Conservation (phyloP, 2,113 vertebrate genomes). For the Lepus europaeus region DNA sequence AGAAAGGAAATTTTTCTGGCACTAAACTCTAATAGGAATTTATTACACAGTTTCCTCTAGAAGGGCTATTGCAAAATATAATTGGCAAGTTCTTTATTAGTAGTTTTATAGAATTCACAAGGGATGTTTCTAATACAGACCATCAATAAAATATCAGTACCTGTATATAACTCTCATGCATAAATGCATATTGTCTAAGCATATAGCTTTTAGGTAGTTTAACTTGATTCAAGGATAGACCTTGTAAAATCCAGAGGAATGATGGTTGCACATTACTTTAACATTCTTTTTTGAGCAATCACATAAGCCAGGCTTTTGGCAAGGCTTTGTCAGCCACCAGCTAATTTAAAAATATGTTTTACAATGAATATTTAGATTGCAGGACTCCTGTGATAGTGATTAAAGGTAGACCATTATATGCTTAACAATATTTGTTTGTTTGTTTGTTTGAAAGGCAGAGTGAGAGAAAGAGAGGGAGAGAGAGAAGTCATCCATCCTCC, state of each 20-base stretch:
- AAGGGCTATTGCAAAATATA: not conserved
- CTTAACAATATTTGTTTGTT: too few relatives aligned
- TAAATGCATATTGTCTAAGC: slow-evolving; percentile 6
- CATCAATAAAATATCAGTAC: not conserved
- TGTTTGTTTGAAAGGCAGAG: too few relatives aligned
- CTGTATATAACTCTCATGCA: not conserved
- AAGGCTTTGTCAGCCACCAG: not conserved
- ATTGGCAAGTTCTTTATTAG: not conserved
- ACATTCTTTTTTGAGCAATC: not conserved
- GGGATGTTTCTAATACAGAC: slow-evolving; percentile 3
- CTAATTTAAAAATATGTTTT: slow-evolving; percentile 14
- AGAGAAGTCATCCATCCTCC: too few relatives aligned
- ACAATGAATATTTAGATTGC: not conserved
- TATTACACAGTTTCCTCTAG: not conserved
- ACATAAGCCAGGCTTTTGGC: not conserved
- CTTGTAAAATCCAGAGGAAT: slow-evolving; percentile 23
- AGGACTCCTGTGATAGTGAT: not conserved
- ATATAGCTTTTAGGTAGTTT: not conserved
- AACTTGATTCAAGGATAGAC: not conserved
- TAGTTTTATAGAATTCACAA: slow-evolving; percentile 6
- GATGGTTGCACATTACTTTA: not conserved
- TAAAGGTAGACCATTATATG: not conserved
- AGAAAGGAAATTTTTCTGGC: not conserved
- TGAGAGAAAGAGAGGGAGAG: too few relatives aligned
- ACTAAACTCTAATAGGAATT: slow-evolving; percentile 5